Evolutionary conservation across 2,888 invertebrate species (phyloP), one percentile per base, ranked within the genome.

Genomic region (Cotesia congregata): DNA sequence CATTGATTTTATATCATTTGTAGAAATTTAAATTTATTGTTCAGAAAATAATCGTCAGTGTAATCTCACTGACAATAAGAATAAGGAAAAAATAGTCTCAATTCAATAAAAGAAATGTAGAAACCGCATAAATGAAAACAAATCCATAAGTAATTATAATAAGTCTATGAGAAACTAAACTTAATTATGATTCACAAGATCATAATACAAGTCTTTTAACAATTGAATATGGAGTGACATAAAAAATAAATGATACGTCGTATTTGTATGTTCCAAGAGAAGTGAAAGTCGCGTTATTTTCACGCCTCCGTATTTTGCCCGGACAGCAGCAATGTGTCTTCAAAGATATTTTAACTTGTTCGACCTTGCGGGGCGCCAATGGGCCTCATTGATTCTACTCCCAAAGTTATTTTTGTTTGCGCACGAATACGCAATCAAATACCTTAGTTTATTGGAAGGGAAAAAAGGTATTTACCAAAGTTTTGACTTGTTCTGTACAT

Each of bases 281-380:
- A 82, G 82, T 82, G 82, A 82, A 82, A 82, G 82, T 80, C 50
- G 70, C 69, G 78, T 78, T 80, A 78, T 80, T 82, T 78, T 80
- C 78, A 78, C 78, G 79, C 76, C 73, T 73, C 67, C 39, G 40
- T 38, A 65, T 73, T 73, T 60, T 67, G 65, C 72, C 65, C 65
- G 59, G n/a, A 50, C 60, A 50, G 61, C 61, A 39, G 38, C 67
- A 50, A 73, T 73, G 67, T 73, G 67, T 73, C 73, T 67, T 65
- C 67, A 38, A 17, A 73, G 64, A 73, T 62, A 72, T 61, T 61
- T 72, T 64, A 62, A 72, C 72, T 17, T 67, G 67, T 9, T 30
- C 72, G 73, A 73, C 73, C 73, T 73, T 73, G 73, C 73, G 73
- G 73, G 73, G 73, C 73, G 73, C 73, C 73, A 67, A 73, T 73